Conservation (phyloP, 2,113 vertebrate genomes). For the Polypterus bichir region DNA sequence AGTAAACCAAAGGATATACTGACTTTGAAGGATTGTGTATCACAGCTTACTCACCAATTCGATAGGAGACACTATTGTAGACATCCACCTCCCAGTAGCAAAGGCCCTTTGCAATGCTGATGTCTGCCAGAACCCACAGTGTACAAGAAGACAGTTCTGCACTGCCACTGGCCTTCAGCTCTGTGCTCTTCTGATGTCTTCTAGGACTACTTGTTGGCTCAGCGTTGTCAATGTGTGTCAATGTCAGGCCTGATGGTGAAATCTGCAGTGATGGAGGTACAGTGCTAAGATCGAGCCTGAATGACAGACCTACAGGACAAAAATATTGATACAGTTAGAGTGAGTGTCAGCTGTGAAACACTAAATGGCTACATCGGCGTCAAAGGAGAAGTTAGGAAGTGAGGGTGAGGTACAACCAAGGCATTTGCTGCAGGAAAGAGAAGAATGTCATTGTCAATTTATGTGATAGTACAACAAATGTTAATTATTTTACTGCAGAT, state of each 20-base stretch:
- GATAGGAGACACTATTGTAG: conserved; percentile 45
- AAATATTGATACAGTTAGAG: too few relatives aligned
- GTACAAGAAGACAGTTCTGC: conserved; percentile 15
- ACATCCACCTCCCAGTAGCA: conserved; percentile 57
- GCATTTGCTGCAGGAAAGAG: too few relatives aligned
- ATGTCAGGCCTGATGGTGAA: conserved; percentile 31
- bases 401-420: too few relatives aligned
- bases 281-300: conserved; percentile 32
- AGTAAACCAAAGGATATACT: too few relatives aligned
- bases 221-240: conserved; percentile 17
- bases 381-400: too few relatives aligned
- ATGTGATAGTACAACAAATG: too few relatives aligned
- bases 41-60: conserved; percentile 32
- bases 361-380: too few relatives aligned
- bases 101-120: conserved; percentile 33
- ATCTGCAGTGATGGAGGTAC: conserved; percentile 27
- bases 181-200: neutral
- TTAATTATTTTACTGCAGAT: too few relatives aligned
- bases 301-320: conserved; percentile 30
- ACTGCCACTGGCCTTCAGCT: neutral
- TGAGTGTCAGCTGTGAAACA: too few relatives aligned
- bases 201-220: too few relatives aligned
- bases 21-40: too few relatives aligned
- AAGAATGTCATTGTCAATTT: too few relatives aligned
- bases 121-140: conserved; percentile 20